Base-by-base conservation (phyloP, 2,113 vertebrate species). In the Epinephelus cyanopodus region DNA sequence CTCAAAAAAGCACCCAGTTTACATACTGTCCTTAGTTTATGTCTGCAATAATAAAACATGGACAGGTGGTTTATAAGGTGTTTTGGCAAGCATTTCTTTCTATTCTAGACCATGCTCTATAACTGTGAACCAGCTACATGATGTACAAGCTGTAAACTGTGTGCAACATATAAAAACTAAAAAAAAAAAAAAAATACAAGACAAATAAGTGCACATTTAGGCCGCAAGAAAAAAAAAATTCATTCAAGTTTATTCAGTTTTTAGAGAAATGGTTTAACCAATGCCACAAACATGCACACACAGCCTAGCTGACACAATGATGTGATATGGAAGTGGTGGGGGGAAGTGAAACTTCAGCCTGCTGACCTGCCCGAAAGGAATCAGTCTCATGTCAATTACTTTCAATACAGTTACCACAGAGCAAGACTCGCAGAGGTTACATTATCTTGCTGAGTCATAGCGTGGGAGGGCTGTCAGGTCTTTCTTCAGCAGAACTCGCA, bases 371-470 rank as follows among this genome's bases (percentile, higher is more conserved):
- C 6, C 3, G 19, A 21, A 33, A 68, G 15, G 2, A 23, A 33
- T 72, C 39, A 57, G 53, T 15, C 47, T 6, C 1, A 65, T 3
- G 10, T 64, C 70, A 13, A 1, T 66, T 37, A 27, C 62, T 52
- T 54, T 66, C 10, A 67, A 67, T 48, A 45, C 15, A 10, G 17
- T 27, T 25, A 6, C 39, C 29, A 62, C 25, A 62, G 1, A 37
- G 21, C 39, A 10, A 17, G 6, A 23, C 19, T 52, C 3, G 7
- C 5, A 53, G 18, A 23, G 8, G 15, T 19, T 18, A 23, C 47
- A 53, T 11, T 2, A 66, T 68, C 13, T 15, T 66, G 76, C 63
- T 54, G 74, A 87, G 47, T 89, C 84, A 88, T 19, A 12, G 23
- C 11, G 33, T 37, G 27, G 33, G 3, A 50, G 8, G 12, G 29